phyloP scores from a whole-genome alignment of 2,888 invertebrate genomes.

The Aphidius colemani region DNA sequence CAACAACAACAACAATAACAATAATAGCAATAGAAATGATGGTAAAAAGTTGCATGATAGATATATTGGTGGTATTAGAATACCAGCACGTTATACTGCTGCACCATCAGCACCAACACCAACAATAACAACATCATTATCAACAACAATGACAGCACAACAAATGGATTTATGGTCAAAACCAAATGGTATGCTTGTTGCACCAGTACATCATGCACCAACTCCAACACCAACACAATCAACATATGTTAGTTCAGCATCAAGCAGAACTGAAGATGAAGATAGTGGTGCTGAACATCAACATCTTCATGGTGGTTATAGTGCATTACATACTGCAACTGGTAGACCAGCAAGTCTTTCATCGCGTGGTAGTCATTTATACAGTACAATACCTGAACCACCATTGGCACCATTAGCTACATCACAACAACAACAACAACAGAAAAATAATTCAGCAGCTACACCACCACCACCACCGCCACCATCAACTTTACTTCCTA shows the following conservation, averaged over 20 bases:
- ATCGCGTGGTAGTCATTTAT: constrained; percentile 56
- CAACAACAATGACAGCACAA: constrained; percentile 76
- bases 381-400: constrained; percentile 58
- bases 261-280: constrained; percentile 69
- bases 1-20: constrained; percentile 33
- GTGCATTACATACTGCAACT: constrained; percentile 47
- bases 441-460: no score
- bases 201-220: constrained; percentile 60
- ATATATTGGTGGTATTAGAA: constrained; percentile 61
- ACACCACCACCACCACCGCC: neutral
- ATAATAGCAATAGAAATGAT: constrained; percentile 22
- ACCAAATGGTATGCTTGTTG: constrained; percentile 51
- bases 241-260: constrained; percentile 65
- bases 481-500: constrained; percentile 36
- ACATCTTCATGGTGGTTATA: constrained; percentile 63
- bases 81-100: constrained; percentile 71
- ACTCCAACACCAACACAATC: constrained; percentile 71
- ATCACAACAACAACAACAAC: no score
- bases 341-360: constrained; percentile 53
- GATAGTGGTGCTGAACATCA: constrained; percentile 67
- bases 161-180: constrained; percentile 70
- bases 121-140: constrained; percentile 63
- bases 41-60: constrained; percentile 62
- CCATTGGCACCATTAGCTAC: constrained; percentile 39
- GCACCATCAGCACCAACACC: constrained; percentile 71